A percentile compares a stretch with the other conserved stretches of the same genome.
Evolutionary conservation across 2,113 vertebrate genomes (phyloP).

Genomic region (pig (Sus scrofa)): T2T-Sscrofa CM000826.6:154833001-154833500

Average conservation of each 20-base stretch:
- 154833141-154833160: neutral
- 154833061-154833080: rapidly evolving
- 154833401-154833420: neutral
- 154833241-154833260: rapidly evolving
- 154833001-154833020: rapidly evolving
- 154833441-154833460: rapidly evolving
- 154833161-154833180: too few species aligned
- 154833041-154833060: neutral
- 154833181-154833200: rapidly evolving
- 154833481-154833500: rapidly evolving
- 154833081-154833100: rapidly evolving
- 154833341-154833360: conserved; percentile 50
- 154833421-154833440: neutral
- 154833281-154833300: conserved; percentile 71
- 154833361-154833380: neutral
- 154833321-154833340: neutral
- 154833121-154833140: neutral
- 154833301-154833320: conserved; percentile 38
- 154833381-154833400: neutral
- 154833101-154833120: neutral
- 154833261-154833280: conserved; percentile 23
- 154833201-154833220: neutral
- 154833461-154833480: rapidly evolving
- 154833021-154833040: rapidly evolving
- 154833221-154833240: neutral